These are phyloP conservation scores for Spilosoma lubricipeda DNA, from an alignment of 2,888 invertebrate genomes.

Conservation along the genomic window DNA sequence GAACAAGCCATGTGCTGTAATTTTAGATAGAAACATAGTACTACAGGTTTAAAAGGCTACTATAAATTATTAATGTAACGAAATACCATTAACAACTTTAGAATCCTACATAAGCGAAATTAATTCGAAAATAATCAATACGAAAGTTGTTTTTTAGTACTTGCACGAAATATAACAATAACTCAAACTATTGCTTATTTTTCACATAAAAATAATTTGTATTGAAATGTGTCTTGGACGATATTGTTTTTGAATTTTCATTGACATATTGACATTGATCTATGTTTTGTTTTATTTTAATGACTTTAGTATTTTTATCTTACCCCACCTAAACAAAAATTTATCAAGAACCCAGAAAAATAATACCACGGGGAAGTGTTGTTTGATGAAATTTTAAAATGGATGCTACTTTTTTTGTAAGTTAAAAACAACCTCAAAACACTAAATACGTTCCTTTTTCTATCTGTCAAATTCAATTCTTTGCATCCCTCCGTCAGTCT, in stretches of 20 bases:
- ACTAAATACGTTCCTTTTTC: constrained; percentile 29
- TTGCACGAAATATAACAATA: constrained; percentile 12
- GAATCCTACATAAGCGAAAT: background rate
- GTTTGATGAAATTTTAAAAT: constrained; percentile 28
- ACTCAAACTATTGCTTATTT: constrained; percentile 6
- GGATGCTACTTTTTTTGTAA: constrained; percentile 38
- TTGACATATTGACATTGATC: constrained; percentile 18
- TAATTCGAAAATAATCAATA: background rate
- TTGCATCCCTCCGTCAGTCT: background rate
- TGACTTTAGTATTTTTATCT: constrained; percentile 16
- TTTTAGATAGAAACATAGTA: background rate
- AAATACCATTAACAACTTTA: background rate
- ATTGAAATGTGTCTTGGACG: background rate
- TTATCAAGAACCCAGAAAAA: constrained; percentile 35
- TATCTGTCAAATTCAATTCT: constrained; percentile 4
- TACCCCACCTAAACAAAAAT: constrained; percentile 42
- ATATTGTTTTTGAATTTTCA: constrained; percentile 16
- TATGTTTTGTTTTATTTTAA: constrained; percentile 8
- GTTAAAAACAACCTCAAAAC: constrained; percentile 26
- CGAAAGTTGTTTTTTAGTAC: background rate
- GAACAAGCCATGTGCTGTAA: background rate
- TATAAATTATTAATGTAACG: no score
- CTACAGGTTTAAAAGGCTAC: no score
- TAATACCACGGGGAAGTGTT: constrained; percentile 8
- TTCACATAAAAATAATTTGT: background rate